Base-by-base conservation (phyloP, 92 coral and sea anemone genomes). In the Parazoanthus swiftii region DNA sequence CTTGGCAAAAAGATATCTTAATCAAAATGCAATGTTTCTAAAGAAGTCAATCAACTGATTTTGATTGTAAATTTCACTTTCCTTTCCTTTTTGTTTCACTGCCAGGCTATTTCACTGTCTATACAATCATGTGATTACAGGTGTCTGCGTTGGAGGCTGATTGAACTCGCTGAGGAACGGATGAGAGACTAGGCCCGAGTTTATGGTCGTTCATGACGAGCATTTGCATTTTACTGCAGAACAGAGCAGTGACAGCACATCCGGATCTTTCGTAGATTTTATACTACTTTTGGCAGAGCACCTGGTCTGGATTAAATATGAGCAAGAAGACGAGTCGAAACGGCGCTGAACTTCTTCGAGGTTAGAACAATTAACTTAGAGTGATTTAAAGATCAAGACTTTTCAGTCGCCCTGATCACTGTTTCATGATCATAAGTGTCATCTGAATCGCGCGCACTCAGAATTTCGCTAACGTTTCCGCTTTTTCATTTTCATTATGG, bases 401-500 rank as follows among this genome's bases (percentile, higher is more conserved):
- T 29, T 29, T 29, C 33, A 29, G 33, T 29, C 33, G 33, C 33
- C 33, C 33, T 29, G 33, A 29, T 29, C 33, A 29, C 33, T 7
- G 51, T 48, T 48, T 48, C 51, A 48, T 63, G 70, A 63, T 63
- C 70, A 54, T 54, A 33, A 76, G 21, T 44, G 86, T 54, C 83
- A 51, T 79, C 14, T 76, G 80, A 76, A 70, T 72, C 63, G 23
- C 56, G 43, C 29, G 58, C 38, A 39, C 35, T 84, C 67, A 44
- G 50, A 68, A 50, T 43, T 48, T 71, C 54, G 37, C 77, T 43
- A 70, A 70, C 29, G 59, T 50, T 74, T 70, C 82, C 38, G 39
- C 48, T 48, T 59, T 83, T 82, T 13, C 70, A 13, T 83, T 77
- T 88, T 77, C 82, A 70, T 87, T 58, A 44, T 63, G 78, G 74